Base-by-base conservation (phyloP, 2,797 vertebrate species). In the Tragopan temminckii region DNA sequence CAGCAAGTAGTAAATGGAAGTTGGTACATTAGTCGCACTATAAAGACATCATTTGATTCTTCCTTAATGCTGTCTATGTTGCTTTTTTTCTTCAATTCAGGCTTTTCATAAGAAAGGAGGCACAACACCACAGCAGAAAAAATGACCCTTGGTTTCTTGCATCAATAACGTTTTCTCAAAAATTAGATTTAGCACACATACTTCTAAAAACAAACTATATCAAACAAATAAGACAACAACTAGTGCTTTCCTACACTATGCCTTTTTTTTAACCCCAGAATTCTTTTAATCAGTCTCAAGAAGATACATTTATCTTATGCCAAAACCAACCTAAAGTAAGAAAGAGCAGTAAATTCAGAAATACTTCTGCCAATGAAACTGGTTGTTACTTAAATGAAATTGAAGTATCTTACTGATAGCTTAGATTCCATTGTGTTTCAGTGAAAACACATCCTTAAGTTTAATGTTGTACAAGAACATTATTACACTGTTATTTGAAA, bases 401-500 rank as follows among this genome's bases (percentile, higher is more conserved):
- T 35, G 20, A 93, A 42, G 29, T 89, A 82, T 89, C 68, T 93
- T 71, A 90, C 80, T 82, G 86, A 92, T 87, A 90, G 42, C 62
- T 92, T 85, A 55, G 42, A 46, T 93, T 80, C 84, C 78, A 43
- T 87, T 94, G 88, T 93, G 31, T 78, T 85, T 90, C 79, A 68
- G 48, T 89, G 76, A 89, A 95, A 95, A 95, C 71, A 80, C 21
- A 45, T 87, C 66, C 66, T 69, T 87, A 69, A 90, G 88, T 83
- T 90, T 85, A 82, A 81, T 93, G 64, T 55, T 52, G 24, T 29
- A 21, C 92, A 89, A 90, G 90, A 66, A 87, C 69, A 68, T 89
- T 91, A 87, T 82, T 94, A 50, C 24, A 80, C 85, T 71, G 18
- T 87, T 93, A 90, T 69, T 89, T 82, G 88, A 85, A 95, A 92